Evolutionary conservation across 2,888 invertebrate species (phyloP).

Genomic region (Unio delphinus): DNA sequence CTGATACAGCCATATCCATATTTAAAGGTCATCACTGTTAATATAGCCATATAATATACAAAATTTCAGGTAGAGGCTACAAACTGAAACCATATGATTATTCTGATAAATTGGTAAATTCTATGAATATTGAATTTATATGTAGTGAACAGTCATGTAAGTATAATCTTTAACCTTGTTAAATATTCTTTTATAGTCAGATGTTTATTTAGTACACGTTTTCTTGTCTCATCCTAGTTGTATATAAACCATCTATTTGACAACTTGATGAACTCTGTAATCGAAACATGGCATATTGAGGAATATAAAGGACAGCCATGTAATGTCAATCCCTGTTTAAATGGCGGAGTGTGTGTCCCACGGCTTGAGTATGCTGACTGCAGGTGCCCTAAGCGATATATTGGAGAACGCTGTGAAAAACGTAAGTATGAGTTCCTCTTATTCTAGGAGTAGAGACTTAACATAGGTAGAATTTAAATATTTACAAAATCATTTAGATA

Average conservation of each 20-base stretch:
- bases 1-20: too few species aligned
- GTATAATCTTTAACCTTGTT: too few species aligned
- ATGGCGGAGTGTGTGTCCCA: conserved; percentile 87
- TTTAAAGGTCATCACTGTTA: too few species aligned
- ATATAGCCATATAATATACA: too few species aligned
- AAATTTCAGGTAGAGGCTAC: too few species aligned
- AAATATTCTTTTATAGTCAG: background rate
- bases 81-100: too few species aligned
- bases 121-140: too few species aligned
- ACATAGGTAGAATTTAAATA: too few species aligned
- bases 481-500: too few species aligned
- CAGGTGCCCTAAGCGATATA: conserved; percentile 82
- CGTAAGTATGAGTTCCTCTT: conserved; percentile 70
- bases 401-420: conserved; percentile 84
- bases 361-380: conserved; percentile 85
- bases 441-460: too few species aligned
- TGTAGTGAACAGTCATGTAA: background rate
- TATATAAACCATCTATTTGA: conserved; percentile 71
- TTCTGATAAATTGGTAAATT: too few species aligned
- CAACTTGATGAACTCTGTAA: conserved; percentile 67
- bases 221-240: conserved; percentile 33
- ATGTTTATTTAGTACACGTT: background rate
- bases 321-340: conserved; percentile 75
- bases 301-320: conserved; percentile 76
- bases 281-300: conserved; percentile 72